These are phyloP conservation scores for Platysternon megacephalum DNA, from an alignment of 2,113 vertebrate species.

Conservation along the genomic window DNA sequence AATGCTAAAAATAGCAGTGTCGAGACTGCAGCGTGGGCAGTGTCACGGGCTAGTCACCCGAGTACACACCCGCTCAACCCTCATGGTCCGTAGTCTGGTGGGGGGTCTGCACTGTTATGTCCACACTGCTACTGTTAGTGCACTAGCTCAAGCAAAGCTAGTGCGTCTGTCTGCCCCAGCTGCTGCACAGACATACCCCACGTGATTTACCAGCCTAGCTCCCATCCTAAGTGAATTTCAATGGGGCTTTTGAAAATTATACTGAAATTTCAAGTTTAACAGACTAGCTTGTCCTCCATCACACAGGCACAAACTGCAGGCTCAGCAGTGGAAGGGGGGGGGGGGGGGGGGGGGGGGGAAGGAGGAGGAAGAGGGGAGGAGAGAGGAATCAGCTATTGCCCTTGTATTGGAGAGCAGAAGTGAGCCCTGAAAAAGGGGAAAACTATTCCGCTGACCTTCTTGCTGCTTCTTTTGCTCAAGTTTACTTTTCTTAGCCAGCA, in stretches of 20 bases:
- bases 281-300: not conserved
- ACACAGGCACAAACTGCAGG: not conserved
- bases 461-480: constrained; percentile 76
- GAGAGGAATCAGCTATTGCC: not conserved
- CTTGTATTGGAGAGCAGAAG: not conserved
- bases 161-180: not conserved
- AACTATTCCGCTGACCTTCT: constrained; percentile 71
- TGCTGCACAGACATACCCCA: not conserved
- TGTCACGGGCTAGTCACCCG: not conserved
- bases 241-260: constrained; percentile 27
- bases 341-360: no score
- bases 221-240: constrained; percentile 16
- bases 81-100: not conserved
- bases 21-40: not conserved
- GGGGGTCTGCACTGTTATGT: no score
- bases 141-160: not conserved
- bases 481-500: constrained; percentile 83
- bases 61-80: no score
- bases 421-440: not conserved
- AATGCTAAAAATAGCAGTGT: not conserved
- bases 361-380: no score
- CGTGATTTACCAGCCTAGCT: constrained; percentile 19
- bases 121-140: not conserved
- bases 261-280: constrained; percentile 46
- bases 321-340: no score